Base-by-base conservation (phyloP, 2,888 invertebrate genomes). In the Clanis bilineata region DNA sequence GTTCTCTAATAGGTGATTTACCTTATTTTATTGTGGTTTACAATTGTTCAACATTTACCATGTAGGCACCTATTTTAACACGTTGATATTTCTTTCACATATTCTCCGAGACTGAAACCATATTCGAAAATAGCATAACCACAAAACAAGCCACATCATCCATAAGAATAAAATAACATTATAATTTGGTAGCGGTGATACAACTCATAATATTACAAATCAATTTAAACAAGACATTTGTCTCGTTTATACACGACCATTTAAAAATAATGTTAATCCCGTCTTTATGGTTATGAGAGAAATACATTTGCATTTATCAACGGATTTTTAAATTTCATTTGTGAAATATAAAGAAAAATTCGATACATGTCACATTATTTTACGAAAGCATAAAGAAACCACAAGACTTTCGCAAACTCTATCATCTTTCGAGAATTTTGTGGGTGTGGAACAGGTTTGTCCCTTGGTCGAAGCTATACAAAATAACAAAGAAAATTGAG, bases 381-480 rank as follows among this genome's bases (percentile, higher is more conserved):
- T 6, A 36, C 25, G 25, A 54, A 56, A 38, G n/a, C 15, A 38
- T 56, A 56, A 56, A 38, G 36, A 55, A 38, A 22, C 51, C 51
- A 18, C 51, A 61, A 72, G 74, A 75, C 77, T 80, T 81, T 77
- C 76, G 72, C 77, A 72, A 74, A 72, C 72, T 71, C 64, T 67
- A 72, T 67, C 66, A 66, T 68, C 65, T 67, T 65, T 66, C 64
- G 63, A 72, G 70, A 72, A 74, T 72, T 73, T 69, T 64, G 79
- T 82, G 79, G 86, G 85, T 73, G 85, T 77, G 80, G 73, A 80
- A 86, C 85, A 78, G 73, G 86, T 86, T 84, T 65, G 70, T 69
- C 65, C 72, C 71, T 68, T 64, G 67, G 59, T 66, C 63, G 62
- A 18, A 18, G 41, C 66, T 62, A 64, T 71, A 76, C 76, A 67